Percentiles rank a stretch among this genome's conserved stretches.
Conservation (phyloP, 2,797 vertebrate genomes). For the Euthynnus affinis region DNA sequence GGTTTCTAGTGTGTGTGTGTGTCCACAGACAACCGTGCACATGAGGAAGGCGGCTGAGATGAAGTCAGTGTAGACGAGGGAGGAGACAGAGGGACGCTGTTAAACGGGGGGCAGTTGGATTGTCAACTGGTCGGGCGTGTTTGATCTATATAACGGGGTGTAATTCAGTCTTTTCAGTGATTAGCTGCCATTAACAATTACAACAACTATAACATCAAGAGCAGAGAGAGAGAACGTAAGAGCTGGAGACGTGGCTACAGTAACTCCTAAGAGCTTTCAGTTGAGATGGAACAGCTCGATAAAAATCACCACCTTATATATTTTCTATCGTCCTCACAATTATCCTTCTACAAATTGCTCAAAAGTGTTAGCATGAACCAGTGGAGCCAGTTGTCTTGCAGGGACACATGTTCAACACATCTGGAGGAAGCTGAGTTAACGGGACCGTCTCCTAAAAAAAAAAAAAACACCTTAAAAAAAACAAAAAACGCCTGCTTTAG, state of each 20-base stretch:
- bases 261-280: background rate
- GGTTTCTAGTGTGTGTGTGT: too few relatives aligned
- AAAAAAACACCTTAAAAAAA: background rate
- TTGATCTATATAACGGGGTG: background rate
- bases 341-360: too few relatives aligned
- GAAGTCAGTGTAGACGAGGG: background rate
- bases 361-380: conserved; percentile 6
- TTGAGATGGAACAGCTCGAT: background rate
- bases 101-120: background rate
- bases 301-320: background rate
- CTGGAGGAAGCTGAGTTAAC: background rate
- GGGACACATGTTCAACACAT: background rate
- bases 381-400: background rate
- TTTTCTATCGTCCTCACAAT: background rate
- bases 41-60: too few relatives aligned
- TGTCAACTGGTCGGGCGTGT: background rate
- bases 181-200: conserved; percentile 20
- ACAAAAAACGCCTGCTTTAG: background rate
- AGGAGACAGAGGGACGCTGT: background rate
- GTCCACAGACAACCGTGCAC: too few relatives aligned
- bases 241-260: too few relatives aligned
- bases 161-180: conserved; percentile 10
- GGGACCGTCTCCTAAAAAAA: background rate
- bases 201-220: background rate
- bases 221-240: too few relatives aligned